Conservation (phyloP, 2,113 vertebrate genomes). For the Stigmatopora argus region DNA sequence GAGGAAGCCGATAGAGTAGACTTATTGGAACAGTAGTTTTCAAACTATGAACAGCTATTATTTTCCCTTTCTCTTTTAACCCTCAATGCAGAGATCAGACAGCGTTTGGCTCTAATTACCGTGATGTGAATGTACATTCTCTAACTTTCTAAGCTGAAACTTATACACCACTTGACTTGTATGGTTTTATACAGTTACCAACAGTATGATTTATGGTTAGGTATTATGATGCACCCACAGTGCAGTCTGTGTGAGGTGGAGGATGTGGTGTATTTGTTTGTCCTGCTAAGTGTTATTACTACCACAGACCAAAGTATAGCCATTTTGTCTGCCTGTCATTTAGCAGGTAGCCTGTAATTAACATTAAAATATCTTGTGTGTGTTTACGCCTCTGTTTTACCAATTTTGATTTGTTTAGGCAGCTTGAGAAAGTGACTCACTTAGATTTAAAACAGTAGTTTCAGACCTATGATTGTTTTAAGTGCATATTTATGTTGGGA, state of each 20-base stretch:
- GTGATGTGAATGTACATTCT: constrained; percentile 12
- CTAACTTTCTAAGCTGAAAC: constrained; percentile 17
- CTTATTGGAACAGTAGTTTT: constrained; percentile 57
- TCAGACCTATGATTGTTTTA: neutral
- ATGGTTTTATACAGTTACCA: constrained; percentile 2
- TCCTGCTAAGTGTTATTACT: constrained; percentile 47
- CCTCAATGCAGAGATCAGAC: constrained; percentile 22
- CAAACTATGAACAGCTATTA: constrained; percentile 56
- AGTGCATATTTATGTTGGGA: too few species aligned
- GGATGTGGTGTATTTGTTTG: constrained; percentile 55
- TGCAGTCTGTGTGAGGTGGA: constrained; percentile 12
- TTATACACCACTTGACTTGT: constrained; percentile 8
- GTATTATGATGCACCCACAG: constrained; percentile 23
- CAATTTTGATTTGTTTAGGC: neutral
- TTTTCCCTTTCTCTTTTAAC: constrained; percentile 55
- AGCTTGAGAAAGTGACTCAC: constrained; percentile 1
- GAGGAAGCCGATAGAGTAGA: constrained; percentile 45
- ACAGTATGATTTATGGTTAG: constrained; percentile 5
- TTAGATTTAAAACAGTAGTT: neutral
- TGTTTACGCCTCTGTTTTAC: constrained; percentile 5
- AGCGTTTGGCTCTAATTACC: constrained; percentile 29
- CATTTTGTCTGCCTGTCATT: constrained; percentile 53
- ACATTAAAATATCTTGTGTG: constrained; percentile 20
- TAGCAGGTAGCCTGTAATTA: constrained; percentile 44
- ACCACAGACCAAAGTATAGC: constrained; percentile 52